Evolutionary conservation across 2,888 invertebrate genomes (phyloP), one percentile per base, ranked within the genome.

Genomic region (Ischnus inquisitorius): DNA sequence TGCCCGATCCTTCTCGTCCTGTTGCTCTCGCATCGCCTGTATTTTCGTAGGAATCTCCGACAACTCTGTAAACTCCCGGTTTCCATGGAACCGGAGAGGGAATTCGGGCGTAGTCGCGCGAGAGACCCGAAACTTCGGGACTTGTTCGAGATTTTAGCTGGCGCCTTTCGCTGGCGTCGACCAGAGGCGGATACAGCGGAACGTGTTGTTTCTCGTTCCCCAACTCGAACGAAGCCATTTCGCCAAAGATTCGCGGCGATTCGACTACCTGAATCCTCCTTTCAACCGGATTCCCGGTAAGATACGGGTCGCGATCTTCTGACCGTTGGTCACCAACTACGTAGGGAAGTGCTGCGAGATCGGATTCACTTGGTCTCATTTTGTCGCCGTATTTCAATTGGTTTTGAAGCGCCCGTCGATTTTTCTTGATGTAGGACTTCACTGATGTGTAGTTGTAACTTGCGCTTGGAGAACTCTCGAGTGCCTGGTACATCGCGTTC

Each of bases 131-230:
- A 64, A n/a, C 34, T 39, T 34, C 74, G 5, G 34, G 14, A 60
- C 25, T 19, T 43, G 19, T 19, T 4, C 19, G 3, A n/a, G 28
- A 14, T n/a, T 3, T 22, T 1, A 46, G 60, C n/a, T 75, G 57
- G 79, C 46, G 51, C 39, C 41, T 69, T 75, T 81, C 80, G 62
- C 69, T 60, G 22, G 43, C 25, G 34, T 72, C 77, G n/a, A 60
- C 67, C 2, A 86, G 71, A 22, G 83, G 85, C 22, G 81, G 80
- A 71, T 86, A 82, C 22, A 85, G 64, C 5, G 87, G 81, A 34
- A 82, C 22, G 0, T 22, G 4, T 25, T 34, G 57, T 28, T 72
- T 76, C 60, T 76, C 57, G 28, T 86, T 82, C 1, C 67, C 82
- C 43, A 86, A 71, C 22, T 69, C 65, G 43, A 82, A 82, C 25